Base-by-base conservation (phyloP, 2,797 vertebrate species). In the Rhinophrynus dorsalis region DNA sequence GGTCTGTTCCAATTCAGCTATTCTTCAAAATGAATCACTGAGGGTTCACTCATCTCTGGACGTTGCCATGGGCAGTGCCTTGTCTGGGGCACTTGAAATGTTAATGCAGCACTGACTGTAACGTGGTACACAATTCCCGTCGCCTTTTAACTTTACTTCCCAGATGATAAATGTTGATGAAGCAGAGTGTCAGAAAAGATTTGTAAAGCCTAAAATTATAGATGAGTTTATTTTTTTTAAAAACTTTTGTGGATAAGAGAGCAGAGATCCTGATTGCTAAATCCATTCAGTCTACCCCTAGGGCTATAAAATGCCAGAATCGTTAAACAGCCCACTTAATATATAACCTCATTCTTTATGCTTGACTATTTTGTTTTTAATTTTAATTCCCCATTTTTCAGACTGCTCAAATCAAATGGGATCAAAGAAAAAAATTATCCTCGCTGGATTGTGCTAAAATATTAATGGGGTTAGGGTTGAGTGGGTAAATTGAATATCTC, bases 401-500 rank as follows among this genome's bases (percentile, higher is more conserved):
- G 79, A 81, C 92, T 89, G 92, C 93, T 90, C 90, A 94, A 94
- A 96, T 94, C 93, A 95, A 98, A 97, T 95, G 94, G 92, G 94
- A 97, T 97, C 94, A 97, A 96, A 97, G 94, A 90, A 88, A 89
- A 87, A 92, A 87, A 89, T 86, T 90, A 85, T 93, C 89, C 94
- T 97, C 95, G 90, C 94, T 93, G 95, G 95, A 93, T 98, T 97
- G 96, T 96, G 94, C 95, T 98, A 94, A 98, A 98, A 98, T 98
- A 98, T 98, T 98, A 97, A 98, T 98, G 97, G 95, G 13, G 95
- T 98, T 96, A 97, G 93, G 95, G 95, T 96, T 98, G 96, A 97
- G 94, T 98, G 96, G 95, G 93, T 98, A 98, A 98, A 98, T 98
- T 98, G 96, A 98, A 98, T 98, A 97, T 98, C 96, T 95, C 89